phyloP scores from a whole-genome alignment of 2,888 invertebrate species.

The Slavum lentiscoides region DNA sequence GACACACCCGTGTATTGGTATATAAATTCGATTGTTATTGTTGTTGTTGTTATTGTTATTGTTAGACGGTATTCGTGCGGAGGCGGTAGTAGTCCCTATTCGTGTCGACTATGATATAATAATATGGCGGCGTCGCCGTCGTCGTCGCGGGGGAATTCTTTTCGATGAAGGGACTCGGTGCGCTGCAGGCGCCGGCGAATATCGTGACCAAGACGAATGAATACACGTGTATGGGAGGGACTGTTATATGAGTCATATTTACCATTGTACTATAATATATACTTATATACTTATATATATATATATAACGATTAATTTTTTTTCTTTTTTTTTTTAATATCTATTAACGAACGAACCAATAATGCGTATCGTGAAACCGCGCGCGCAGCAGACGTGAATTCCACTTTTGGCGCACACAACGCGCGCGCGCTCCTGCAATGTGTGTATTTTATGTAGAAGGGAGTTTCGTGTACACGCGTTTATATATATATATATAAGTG shows the following conservation, averaged over 20 bases:
- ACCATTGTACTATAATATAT: background rate
- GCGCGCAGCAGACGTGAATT: background rate
- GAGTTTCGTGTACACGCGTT: background rate
- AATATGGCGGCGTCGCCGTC: background rate
- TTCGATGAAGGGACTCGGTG: conserved; percentile 5
- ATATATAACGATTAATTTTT: background rate
- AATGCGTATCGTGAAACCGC: background rate
- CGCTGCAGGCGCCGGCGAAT: background rate
- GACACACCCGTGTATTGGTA: too few relatives aligned
- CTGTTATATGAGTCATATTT: conserved; percentile 3
- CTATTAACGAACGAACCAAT: background rate
- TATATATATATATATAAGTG: background rate
- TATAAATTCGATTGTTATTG: too few relatives aligned
- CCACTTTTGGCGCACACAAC: conserved; percentile 1
- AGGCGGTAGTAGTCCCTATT: too few relatives aligned
- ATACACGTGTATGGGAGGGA: background rate
- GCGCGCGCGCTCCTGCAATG: background rate
- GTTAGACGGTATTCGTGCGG: too few relatives aligned
- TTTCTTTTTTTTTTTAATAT: background rate
- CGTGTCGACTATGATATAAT: too few relatives aligned
- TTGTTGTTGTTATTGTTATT: too few relatives aligned
- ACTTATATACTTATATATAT: background rate
- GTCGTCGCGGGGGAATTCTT: conserved; percentile 6
- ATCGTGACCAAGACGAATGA: conserved; percentile 33
- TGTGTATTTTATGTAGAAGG: background rate